phyloP scores from a whole-genome alignment of 1,140 invertebrate genomes.

The Conopomorpha cramerella region DNA sequence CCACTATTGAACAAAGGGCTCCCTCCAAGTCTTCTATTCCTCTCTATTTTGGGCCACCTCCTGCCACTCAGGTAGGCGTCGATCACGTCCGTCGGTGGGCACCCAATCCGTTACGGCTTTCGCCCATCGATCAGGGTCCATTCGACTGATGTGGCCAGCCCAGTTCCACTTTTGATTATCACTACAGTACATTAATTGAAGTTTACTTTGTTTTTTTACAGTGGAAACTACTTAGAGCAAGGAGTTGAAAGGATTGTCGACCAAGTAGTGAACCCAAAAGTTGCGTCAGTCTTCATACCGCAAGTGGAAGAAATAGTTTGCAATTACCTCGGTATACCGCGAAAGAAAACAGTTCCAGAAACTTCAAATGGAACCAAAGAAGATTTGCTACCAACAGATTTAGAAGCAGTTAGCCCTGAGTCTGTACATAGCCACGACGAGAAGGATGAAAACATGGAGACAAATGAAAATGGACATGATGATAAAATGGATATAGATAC shows the following conservation, averaged over 20 bases:
- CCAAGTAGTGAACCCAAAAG: slow-evolving; percentile 93
- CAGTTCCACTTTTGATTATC: too few relatives aligned
- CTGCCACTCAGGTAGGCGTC: too few relatives aligned
- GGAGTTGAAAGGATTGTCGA: slow-evolving; percentile 93
- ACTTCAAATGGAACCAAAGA: slow-evolving; percentile 34
- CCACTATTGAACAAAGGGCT: too few relatives aligned
- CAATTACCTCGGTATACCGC: slow-evolving; percentile 77
- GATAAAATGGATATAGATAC: slow-evolving; percentile 39
- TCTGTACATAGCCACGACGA: slow-evolving; percentile 66
- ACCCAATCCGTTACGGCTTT: too few relatives aligned
- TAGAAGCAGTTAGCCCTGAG: slow-evolving; percentile 79
- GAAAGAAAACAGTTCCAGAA: slow-evolving; percentile 30
- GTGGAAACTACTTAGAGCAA: slow-evolving; percentile 78
- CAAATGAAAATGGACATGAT: slow-evolving; percentile 14
- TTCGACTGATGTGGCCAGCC: too few relatives aligned
- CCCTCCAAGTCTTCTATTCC: too few relatives aligned
- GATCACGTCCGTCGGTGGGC: too few relatives aligned
- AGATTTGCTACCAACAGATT: slow-evolving; percentile 72
- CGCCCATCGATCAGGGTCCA: too few relatives aligned
- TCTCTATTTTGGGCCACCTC: too few relatives aligned
- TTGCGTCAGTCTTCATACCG: slow-evolving; percentile 83
- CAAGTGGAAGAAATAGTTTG: slow-evolving; percentile 91
- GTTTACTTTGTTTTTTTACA: too few relatives aligned
- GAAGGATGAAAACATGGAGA: slow-evolving; percentile 33
- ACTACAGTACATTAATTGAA: too few relatives aligned